phyloP scores from a whole-genome alignment of 1,140 invertebrate genomes.

The Belonocnema kinseyi region DNA sequence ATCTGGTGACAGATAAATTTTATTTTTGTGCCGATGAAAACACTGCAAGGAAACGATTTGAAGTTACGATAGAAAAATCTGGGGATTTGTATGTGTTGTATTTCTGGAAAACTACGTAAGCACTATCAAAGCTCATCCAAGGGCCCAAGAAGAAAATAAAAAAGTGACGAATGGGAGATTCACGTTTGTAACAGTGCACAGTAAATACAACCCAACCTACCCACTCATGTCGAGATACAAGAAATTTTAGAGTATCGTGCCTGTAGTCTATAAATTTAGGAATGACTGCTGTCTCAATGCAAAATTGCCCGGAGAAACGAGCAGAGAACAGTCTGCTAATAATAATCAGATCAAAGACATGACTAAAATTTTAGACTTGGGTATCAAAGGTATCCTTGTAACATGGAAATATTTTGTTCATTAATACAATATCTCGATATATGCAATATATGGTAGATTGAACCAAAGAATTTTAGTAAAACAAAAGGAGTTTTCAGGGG shows the following conservation, averaged over 20 bases:
- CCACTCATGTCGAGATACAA: not conserved
- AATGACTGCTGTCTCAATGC: not conserved
- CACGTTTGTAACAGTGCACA: not conserved
- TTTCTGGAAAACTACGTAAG: not conserved
- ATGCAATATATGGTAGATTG: too few relatives aligned
- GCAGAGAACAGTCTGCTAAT: slow-evolving; percentile 4
- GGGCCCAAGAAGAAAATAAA: not conserved
- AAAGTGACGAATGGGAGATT: not conserved
- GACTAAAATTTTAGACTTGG: not conserved
- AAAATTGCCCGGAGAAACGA: not conserved
- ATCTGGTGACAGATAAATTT: too few relatives aligned
- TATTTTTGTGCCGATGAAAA: too few relatives aligned
- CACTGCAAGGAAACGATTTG: too few relatives aligned
- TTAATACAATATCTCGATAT: too few relatives aligned
- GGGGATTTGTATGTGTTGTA: not conserved
- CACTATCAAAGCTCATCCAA: slow-evolving; percentile 2
- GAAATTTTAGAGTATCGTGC: slow-evolving; percentile 26
- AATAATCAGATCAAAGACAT: slow-evolving; percentile 10
- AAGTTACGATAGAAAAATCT: too few relatives aligned
- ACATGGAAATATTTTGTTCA: too few relatives aligned
- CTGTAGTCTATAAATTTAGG: slow-evolving; percentile 6
- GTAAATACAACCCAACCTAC: slow-evolving; percentile 1
- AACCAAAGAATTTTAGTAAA: too few relatives aligned
- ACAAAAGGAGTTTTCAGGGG: too few relatives aligned
- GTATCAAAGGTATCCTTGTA: not conserved